Evolutionary conservation across 92 coral and sea anemone species (phyloP).

Genomic region (Epizoanthus illoricatus): DNA sequence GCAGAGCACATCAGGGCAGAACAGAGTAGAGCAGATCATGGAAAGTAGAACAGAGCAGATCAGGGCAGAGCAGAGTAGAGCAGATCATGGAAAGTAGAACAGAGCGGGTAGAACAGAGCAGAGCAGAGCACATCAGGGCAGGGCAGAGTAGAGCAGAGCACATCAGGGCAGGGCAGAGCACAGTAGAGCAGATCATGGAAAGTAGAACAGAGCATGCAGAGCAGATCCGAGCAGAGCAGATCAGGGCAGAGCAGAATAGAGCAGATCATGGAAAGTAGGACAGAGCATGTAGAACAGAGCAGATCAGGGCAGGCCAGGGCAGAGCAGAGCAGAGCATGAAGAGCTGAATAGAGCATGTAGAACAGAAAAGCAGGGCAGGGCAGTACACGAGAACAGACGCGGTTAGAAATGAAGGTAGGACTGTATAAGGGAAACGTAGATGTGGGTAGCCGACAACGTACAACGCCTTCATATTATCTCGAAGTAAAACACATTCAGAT

Average conservation of each 20-base stretch:
- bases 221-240: neutral
- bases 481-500: too few species aligned
- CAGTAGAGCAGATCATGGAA: neutral
- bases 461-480: too few species aligned
- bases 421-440: neutral
- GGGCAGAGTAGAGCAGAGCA: too few species aligned
- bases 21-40: neutral
- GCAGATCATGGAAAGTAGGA: neutral
- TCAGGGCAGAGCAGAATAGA: neutral
- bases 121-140: too few species aligned
- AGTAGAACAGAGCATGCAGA: neutral
- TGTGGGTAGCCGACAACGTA: neutral
- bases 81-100: too few species aligned
- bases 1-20: neutral
- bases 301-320: neutral
- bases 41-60: neutral
- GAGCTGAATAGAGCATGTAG: neutral
- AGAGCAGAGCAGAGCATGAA: neutral
- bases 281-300: neutral
- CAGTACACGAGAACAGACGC: neutral
- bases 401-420: neutral
- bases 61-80: too few species aligned
- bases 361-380: neutral
- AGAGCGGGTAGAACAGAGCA: too few species aligned
- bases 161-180: too few species aligned